These are phyloP conservation scores for Pogoniulus pusillus DNA, from an alignment of 2,797 vertebrate genomes.

Conservation along the genomic window DNA sequence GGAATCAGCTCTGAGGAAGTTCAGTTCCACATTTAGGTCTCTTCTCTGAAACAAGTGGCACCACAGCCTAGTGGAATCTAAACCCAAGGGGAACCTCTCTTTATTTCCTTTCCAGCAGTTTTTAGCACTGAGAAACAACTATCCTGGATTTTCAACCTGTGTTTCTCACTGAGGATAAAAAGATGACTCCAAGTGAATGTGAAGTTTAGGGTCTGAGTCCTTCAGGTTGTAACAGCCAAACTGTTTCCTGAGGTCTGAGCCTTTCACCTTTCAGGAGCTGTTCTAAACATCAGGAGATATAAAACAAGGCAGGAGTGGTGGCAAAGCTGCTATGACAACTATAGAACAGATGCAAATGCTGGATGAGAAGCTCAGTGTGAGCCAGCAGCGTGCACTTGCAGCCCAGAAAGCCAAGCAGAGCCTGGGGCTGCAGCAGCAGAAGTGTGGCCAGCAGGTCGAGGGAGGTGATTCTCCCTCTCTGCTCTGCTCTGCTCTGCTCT, in stretches of 20 bases:
- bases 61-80: background rate
- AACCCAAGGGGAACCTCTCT: background rate
- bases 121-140: background rate
- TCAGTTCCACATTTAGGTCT: conserved; percentile 1
- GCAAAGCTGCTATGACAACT: background rate
- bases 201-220: background rate
- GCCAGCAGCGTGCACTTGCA: no score
- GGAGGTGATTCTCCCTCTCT: no score
- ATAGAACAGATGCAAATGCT: background rate
- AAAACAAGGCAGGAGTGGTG: background rate
- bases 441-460: no score
- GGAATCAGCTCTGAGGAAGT: conserved; percentile 29
- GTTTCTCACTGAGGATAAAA: background rate
- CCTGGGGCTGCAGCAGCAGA: no score
- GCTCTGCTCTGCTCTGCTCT: no score
- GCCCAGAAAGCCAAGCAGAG: no score
- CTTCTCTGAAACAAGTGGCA: background rate
- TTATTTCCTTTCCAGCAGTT: background rate
- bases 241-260: background rate
- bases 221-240: background rate
- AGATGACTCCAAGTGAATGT: background rate
- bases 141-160: background rate
- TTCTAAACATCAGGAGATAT: background rate
- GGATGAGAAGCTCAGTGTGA: no score
- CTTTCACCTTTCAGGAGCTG: background rate